These are phyloP conservation scores for Montipora capitata DNA, from an alignment of 92 coral and sea anemone genomes.

Conservation along the genomic window DNA sequence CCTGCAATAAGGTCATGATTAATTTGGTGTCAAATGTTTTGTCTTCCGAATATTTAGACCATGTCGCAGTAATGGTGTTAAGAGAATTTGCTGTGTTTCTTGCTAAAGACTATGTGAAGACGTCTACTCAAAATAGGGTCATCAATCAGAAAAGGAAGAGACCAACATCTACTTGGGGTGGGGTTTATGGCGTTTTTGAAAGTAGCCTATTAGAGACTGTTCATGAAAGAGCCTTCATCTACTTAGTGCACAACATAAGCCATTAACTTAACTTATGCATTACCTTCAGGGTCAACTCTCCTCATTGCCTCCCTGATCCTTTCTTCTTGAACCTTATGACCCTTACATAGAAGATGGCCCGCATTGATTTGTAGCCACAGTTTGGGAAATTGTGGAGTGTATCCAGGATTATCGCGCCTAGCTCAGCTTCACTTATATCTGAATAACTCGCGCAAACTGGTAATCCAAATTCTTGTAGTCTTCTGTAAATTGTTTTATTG, in stretches of 20 bases:
- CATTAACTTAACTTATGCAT: not conserved
- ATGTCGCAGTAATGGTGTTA: too few relatives aligned
- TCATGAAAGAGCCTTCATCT: too few relatives aligned
- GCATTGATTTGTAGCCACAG: conserved; percentile 77
- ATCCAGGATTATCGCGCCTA: conserved; percentile 46
- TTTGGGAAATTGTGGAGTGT: conserved; percentile 76
- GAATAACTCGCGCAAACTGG: conserved; percentile 69
- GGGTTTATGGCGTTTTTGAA: too few relatives aligned
- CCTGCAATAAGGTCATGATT: not conserved
- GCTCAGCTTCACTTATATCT: conserved; percentile 48
- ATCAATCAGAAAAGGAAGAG: too few relatives aligned
- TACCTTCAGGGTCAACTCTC: conserved; percentile 75
- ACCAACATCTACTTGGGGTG: too few relatives aligned
- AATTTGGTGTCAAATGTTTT: too few relatives aligned
- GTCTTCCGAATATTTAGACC: too few relatives aligned
- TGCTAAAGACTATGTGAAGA: too few relatives aligned
- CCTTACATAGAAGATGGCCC: conserved; percentile 74
- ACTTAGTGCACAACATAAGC: too few relatives aligned
- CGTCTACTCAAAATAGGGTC: too few relatives aligned
- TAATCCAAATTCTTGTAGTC: conserved; percentile 63
- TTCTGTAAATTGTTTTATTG: conserved; percentile 75
- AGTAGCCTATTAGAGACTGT: too few relatives aligned
- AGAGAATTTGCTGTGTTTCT: too few relatives aligned
- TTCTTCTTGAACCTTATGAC: conserved; percentile 75
- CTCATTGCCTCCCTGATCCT: conserved; percentile 80